Base-by-base conservation (phyloP, 2,888 invertebrate genomes). In the Yponomeuta cagnagella region DNA sequence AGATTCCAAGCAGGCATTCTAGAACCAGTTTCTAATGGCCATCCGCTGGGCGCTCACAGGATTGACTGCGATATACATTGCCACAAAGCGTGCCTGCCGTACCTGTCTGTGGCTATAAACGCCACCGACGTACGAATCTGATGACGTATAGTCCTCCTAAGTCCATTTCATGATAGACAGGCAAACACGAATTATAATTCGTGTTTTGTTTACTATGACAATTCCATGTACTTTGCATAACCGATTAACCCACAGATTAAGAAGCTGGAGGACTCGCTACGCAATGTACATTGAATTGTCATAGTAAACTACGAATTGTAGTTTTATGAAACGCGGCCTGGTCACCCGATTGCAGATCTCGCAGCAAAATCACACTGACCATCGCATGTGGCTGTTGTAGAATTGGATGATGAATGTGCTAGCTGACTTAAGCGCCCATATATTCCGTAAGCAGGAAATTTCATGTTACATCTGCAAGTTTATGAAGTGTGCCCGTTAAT, bases 1-100 rank as follows among this genome's bases (percentile, higher is more conserved):
- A 82, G 83, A 90, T 90, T 90, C 90, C 90, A 77, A 81, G 81
- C 85, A 82, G 81, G 87, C 89, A 86, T 89, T 84, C 83, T 79
- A 81, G 75, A 73, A 74, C 74, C 78, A 78, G 78, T 78, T 31
- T 52, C 52, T 68, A 52, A 68, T 68, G 43, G 79, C 77, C 43
- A 68, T 68, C 68, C 23, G 43, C 6, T 43, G 12, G 43, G 65
- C 75, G 77, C 77, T 58, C 52, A 58, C 52, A 58, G 52, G 52
- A 58, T 58, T 58, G 52, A 58, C 52, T 12, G 52, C 52, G 52
- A 58, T 58, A 58, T 58, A 58, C 52, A 58, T 15, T 58, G 15
- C 52, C 52, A 15, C 52, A 58, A 58, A 58, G 52, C 52, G 52
- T 15, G 52, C 52, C 15, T 58, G 15, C 52, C 52, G 12, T 58